Percentiles rank a stretch among this genome's conserved stretches.
phyloP scores from a whole-genome alignment of 2,113 vertebrate genomes.

The Thermophis baileyi region DNA sequence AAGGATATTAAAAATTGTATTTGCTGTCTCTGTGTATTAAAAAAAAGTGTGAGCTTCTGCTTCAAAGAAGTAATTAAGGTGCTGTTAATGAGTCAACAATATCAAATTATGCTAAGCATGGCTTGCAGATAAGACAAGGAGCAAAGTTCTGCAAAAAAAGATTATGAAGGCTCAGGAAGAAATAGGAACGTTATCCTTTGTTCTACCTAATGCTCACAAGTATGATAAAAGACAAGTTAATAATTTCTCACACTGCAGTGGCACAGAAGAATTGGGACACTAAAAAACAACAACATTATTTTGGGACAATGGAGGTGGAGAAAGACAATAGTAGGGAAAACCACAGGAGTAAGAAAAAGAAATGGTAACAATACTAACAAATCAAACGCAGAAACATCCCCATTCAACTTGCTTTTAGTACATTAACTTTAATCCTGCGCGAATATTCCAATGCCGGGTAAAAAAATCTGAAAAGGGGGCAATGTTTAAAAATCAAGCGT shows the following conservation, averaged over 20 bases:
- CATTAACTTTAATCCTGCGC: background rate
- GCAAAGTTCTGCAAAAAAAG: background rate
- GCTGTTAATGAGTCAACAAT: background rate
- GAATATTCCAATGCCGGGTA: too few relatives aligned
- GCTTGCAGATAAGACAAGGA: background rate
- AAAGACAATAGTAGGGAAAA: background rate
- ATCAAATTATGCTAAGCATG: background rate
- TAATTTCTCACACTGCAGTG: background rate
- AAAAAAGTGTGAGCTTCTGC: background rate
- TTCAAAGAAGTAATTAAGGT: background rate
- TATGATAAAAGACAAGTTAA: background rate
- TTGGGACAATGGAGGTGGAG: background rate
- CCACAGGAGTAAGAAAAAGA: background rate
- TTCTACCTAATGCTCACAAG: background rate
- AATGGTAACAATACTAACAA: background rate
- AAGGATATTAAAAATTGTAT: background rate
- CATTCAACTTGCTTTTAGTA: background rate
- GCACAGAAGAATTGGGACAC: background rate
- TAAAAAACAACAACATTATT: background rate
- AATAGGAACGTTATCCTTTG: background rate
- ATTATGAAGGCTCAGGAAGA: background rate
- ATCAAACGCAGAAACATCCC: background rate
- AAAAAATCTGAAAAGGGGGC: background rate
- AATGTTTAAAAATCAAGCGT: background rate
- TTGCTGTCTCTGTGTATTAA: background rate